phyloP scores from a whole-genome alignment of 1,140 invertebrate genomes.

The Caenorhabditis inopinata region DNA sequence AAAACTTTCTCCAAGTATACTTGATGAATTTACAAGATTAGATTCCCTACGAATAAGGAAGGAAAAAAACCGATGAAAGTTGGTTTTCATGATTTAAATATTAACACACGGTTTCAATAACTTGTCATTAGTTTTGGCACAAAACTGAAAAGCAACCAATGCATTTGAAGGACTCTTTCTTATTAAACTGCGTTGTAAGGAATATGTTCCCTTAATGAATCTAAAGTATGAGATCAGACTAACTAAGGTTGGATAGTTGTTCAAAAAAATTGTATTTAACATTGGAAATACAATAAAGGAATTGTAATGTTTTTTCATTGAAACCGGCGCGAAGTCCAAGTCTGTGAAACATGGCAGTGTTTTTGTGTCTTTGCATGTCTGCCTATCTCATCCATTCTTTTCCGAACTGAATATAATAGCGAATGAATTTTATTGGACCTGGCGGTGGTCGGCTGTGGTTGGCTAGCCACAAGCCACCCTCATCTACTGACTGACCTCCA shows the following conservation, averaged over 20 bases:
- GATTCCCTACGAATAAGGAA: not conserved
- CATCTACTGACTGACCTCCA: conserved; percentile 23
- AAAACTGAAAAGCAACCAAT: too few relatives aligned
- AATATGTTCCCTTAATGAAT: too few relatives aligned
- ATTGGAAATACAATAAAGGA: not conserved
- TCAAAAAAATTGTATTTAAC: too few relatives aligned
- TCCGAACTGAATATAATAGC: conserved; percentile 31
- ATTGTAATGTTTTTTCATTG: not conserved
- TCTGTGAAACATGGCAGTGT: conserved; percentile 9
- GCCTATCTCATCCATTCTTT: conserved; percentile 31
- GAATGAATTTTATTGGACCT: conserved; percentile 31
- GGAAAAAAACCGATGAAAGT: not conserved
- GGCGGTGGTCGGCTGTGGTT: conserved; percentile 17
- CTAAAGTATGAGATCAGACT: too few relatives aligned
- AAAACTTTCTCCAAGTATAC: conserved; percentile 28
- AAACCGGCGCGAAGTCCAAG: conserved; percentile 17
- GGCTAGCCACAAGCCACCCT: conserved; percentile 23
- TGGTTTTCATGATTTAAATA: not conserved
- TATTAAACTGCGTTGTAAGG: too few relatives aligned
- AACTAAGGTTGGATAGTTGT: too few relatives aligned
- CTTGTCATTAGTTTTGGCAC: too few relatives aligned
- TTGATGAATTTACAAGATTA: conserved; percentile 32
- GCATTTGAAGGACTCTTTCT: too few relatives aligned
- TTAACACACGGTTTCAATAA: too few relatives aligned
- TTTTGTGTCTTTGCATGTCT: not conserved